Percentiles rank a stretch among this genome's conserved stretches.
These are phyloP conservation scores for Apistogramma diplotaenia DNA, from an alignment of 2,113 vertebrate genomes.

Conservation along the genomic window DNA sequence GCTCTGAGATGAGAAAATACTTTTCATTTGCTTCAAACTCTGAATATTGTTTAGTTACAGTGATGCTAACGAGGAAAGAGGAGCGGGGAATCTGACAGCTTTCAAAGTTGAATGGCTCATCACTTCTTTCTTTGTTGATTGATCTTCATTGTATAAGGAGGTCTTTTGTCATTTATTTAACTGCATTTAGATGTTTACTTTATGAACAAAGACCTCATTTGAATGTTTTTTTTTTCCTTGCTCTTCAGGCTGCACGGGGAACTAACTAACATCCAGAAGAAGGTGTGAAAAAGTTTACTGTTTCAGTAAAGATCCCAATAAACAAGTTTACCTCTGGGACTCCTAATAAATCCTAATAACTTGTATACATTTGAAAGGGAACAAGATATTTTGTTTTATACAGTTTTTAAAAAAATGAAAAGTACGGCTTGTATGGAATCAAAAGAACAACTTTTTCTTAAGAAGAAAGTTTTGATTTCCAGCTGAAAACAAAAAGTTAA, in stretches of 20 bases:
- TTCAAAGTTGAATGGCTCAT: neutral
- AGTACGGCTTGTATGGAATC: neutral
- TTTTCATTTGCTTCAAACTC: neutral
- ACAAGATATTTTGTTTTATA: neutral
- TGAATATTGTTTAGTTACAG: neutral
- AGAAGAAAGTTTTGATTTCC: neutral
- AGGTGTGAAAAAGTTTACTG: neutral
- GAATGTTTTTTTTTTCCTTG: neutral
- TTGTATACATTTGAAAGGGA: neutral
- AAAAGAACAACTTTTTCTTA: neutral
- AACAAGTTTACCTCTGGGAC: neutral
- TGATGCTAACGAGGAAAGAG: neutral
- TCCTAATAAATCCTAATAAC: neutral
- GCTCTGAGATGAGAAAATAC: neutral
- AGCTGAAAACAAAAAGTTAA: neutral
- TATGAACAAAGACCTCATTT: conserved; percentile 3
- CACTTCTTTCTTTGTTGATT: neutral
- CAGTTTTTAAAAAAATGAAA: neutral
- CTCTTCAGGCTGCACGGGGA: neutral
- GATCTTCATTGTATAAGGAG: neutral
- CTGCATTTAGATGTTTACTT: conserved; percentile 7
- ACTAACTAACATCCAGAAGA: neutral
- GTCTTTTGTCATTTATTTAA: neutral
- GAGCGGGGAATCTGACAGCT: neutral
- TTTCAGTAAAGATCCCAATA: neutral